phyloP scores from a whole-genome alignment of 1,140 invertebrate species.

The Coenobita brevimanus region DNA sequence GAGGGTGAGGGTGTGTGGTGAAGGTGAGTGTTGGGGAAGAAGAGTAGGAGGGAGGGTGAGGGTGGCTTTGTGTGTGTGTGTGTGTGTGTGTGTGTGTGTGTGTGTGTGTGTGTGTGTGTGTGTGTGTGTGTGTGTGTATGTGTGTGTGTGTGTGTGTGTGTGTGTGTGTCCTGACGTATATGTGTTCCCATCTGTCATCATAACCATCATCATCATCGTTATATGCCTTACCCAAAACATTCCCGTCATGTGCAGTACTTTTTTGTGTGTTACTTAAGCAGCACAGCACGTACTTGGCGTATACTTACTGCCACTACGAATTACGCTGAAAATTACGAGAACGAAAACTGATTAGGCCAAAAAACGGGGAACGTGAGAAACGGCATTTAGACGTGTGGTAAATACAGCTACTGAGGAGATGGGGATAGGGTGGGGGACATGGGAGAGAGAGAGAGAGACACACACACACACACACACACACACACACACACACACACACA shows the following conservation, averaged over 20 bases:
- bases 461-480: too few species aligned
- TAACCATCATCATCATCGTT: too few species aligned
- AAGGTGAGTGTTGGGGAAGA: not conserved
- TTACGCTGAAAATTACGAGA: not conserved
- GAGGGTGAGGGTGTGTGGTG: not conserved
- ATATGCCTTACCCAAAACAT: too few species aligned
- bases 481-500: too few species aligned
- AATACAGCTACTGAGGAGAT: conserved; percentile 12
- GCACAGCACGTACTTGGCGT: not conserved
- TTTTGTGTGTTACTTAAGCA: too few species aligned
- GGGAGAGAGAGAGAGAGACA: not conserved
- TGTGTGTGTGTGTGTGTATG: not conserved
- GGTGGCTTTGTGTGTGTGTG: too few species aligned
- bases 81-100: not conserved
- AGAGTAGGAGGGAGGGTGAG: not conserved
- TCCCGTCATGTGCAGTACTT: too few species aligned
- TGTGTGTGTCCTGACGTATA: not conserved
- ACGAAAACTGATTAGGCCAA: not conserved
- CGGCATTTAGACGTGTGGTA: conserved; percentile 5
- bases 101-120: not conserved
- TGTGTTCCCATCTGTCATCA: too few species aligned
- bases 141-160: conserved; percentile 13
- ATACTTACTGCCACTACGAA: too few species aligned
- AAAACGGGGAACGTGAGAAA: conserved; percentile 1
- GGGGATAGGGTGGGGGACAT: not conserved